Base-by-base conservation (phyloP, 1,140 invertebrate genomes). In the Meloidogyne floridensis region DNA sequence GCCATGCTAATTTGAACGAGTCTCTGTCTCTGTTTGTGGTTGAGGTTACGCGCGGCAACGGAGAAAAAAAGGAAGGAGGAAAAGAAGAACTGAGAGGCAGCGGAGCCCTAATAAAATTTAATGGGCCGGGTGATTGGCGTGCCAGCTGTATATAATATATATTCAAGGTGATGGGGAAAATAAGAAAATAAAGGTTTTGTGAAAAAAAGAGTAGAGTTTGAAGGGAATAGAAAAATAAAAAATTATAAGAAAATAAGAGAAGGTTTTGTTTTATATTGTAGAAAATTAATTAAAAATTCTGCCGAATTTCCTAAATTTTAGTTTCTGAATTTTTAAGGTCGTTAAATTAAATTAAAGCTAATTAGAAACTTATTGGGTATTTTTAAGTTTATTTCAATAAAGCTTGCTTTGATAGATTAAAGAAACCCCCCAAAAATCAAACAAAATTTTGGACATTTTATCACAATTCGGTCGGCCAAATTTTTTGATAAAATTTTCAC, bases 21-120 rank as follows among this genome's bases (percentile, higher is more conserved):
- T 59, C 56, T 15, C 2, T 59, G 3, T 47, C 6, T 59, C 56
- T 59, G 56, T 59, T 59, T 59, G 11, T 15, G 56, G 56, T 32
- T 5, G 13, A 59, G 56, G 56, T 3, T 59, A 59, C 59, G n/a
- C 53, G 13, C 20, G 43, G 43, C 53, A 75, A 15, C 11, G 18
- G 72, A 73, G 72, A 20, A 11, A 32, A 75, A 9, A 9, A 32
- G 4, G 18, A 20, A 51, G 13, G 42, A 47, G 43, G 42, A 43
- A 20, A 13, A 75, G 32, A 32, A 10, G 74, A 75, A 11, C 7
- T 51, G 6, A 5, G 56, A n/a, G 59, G 15, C 42, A 32, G 59
- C 77, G 77, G 59, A 32, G 77, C 53, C 59, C 51, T 69, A 79
- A 79, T 79, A 79, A 79, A 79, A 79, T 79, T 79, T 79, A 79